Evolutionary conservation across 2,797 vertebrate genomes (phyloP), one percentile per base, ranked within the genome.

Genomic region (Myotis findleyi): DNA sequence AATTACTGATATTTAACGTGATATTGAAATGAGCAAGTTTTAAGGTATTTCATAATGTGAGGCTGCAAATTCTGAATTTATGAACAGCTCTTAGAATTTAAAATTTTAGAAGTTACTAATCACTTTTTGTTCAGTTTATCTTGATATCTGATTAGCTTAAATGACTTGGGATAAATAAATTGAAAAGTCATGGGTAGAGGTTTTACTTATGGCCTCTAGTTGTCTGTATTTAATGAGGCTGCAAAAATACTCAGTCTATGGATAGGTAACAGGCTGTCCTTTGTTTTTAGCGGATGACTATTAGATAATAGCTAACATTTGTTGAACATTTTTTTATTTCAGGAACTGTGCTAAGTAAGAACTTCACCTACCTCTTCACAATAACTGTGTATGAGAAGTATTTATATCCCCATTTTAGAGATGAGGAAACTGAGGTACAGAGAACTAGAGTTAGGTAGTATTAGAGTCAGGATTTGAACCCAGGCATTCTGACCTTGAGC

Each of bases 241-340:
- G 23, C 14, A 64, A 17, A 81, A 84, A 11, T 73, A 57, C 66
- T 95, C 9, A 25, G 13, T 69, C 7, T 95, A 0, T 92, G 68
- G 49, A 53, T 76, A 44, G 76, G 7, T 85, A 91, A 47, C 44
- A 64, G n/a, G 68, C 77, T 79, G 9, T 21, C 44, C 53, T 66
- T 84, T 90, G 77, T 77, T 96, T 94, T 95, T 55, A 93, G 36
- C 71, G 38, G 41, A 33, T 55, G n/a, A 72, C 27, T 94, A 6
- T 87, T 87, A 9, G 95, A 51, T 71, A 84, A 66, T 51, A 73
- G 27, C 51, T 93, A 77, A 66, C n/a, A 17, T 71, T 80, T 93
- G 51, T 89, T 55, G 73, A 88, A 72, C 51, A 91, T 87, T 93
- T 88, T 68, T 85, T 79, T 79, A n/a, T 96, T 93, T 85, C 55